Evolutionary conservation across 2,888 invertebrate genomes (phyloP), one percentile per base, ranked within the genome.

Genomic region (Polymixis flavicincta): DNA sequence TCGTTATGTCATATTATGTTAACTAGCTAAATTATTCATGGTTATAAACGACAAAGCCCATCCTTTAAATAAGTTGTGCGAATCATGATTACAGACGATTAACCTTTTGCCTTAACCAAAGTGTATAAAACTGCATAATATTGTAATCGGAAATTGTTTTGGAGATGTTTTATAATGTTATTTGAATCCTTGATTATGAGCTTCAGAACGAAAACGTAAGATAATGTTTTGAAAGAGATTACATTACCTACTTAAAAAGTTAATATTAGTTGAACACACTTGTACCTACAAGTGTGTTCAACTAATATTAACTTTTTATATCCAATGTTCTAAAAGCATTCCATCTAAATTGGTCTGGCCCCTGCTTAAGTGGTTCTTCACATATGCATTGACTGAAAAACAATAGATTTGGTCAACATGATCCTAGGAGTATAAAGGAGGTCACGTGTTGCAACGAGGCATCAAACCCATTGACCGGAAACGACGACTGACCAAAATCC

Each of bases 401-500:
- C 11, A 52, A 2, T 28, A 63, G 14, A 17, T 37, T 42, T 14
- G 17, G 28, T 25, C 11, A 50, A 50, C 19, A 48, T 57, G 48
- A 59, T 61, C 71, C 75, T 61, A 32, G 64, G 32, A 17, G 2
- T n/a, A 25, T 45, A 25, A 37, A 55, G 17, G 71, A 59, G 54
- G 61, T 48, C 37, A 17, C 11, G 19, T 71, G 52, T 68, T 28
- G 71, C 28, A 84, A 82, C 52, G 42, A 74, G 63, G 48, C 77
- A 55, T 22, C 59, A 69, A 67, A 67, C 77, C 85, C 45, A 37
- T 25, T 54, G 13, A 65, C 82, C 72, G 85, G 82, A 72, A 85
- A 54, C 66, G n/a, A 55, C 54, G 32, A 28, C 52, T 14, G 45
- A 9, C 50, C 69, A 63, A 55, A 28, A 45, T 59, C 32, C 63